Percentiles rank a stretch among this genome's conserved stretches.
Conservation (phyloP, 1,140 invertebrate genomes). For the Scaptomyza pallida region DNA sequence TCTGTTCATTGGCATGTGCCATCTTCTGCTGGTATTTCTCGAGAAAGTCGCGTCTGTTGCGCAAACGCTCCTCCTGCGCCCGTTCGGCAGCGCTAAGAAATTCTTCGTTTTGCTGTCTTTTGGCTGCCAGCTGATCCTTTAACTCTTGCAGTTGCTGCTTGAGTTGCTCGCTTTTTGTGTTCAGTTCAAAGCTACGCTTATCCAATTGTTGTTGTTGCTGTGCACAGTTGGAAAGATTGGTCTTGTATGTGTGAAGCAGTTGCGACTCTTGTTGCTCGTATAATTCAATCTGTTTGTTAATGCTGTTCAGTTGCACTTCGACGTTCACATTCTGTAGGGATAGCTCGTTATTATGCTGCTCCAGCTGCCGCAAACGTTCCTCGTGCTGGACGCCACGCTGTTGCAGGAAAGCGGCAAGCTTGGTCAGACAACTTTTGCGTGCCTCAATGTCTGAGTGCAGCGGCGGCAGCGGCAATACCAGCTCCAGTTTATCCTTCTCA, state of each 20-base stretch:
- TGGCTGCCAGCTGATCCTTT: background rate
- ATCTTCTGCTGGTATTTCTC: slow-evolving; percentile 35
- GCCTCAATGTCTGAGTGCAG: slow-evolving; percentile 21
- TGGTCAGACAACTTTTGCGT: slow-evolving; percentile 16
- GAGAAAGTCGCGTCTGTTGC: slow-evolving; percentile 17
- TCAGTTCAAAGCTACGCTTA: slow-evolving; percentile 12
- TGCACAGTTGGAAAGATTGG: background rate
- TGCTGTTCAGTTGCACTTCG: slow-evolving; percentile 1
- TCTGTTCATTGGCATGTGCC: slow-evolving; percentile 15
- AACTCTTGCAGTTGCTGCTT: background rate
- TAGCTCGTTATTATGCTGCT: slow-evolving; percentile 24
- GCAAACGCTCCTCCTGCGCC: slow-evolving; percentile 33
- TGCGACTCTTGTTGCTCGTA: slow-evolving; percentile 26
- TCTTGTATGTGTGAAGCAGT: slow-evolving; percentile 16
- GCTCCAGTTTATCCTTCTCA: slow-evolving; percentile 19
- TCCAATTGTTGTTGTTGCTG: slow-evolving; percentile 27
- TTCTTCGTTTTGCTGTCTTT: slow-evolving; percentile 27
- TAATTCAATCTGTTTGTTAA: slow-evolving; percentile 10
- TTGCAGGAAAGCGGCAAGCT: slow-evolving; percentile 25
- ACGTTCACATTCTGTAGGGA: slow-evolving; percentile 11
- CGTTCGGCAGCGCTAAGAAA: slow-evolving; percentile 39
- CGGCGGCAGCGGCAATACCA: slow-evolving; percentile 55
- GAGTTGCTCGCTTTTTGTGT: slow-evolving; percentile 8
- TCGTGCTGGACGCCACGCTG: slow-evolving; percentile 16
- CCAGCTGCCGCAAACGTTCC: slow-evolving; percentile 29